Evolutionary conservation across 1,140 invertebrate genomes (phyloP).

Genomic region (Drosophila yakuba): DNA sequence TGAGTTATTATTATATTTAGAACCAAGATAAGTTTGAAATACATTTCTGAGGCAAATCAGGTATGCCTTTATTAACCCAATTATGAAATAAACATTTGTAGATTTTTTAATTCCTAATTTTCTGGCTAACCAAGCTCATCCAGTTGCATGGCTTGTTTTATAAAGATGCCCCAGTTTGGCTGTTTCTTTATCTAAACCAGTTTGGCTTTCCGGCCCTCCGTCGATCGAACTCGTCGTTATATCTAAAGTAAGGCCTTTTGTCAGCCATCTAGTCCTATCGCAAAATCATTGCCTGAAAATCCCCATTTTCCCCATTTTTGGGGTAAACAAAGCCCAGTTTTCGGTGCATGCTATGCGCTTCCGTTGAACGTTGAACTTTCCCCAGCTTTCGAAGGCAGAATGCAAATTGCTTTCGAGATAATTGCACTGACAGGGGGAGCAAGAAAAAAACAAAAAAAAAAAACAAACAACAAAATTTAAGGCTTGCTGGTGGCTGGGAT

Average conservation of each 20-base stretch:
- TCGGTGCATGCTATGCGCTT: constrained; percentile 22
- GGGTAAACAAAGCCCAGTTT: constrained; percentile 9
- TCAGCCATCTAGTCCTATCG: constrained; percentile 3
- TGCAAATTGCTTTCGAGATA: constrained; percentile 51
- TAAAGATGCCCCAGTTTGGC: neutral
- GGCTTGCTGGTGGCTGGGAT: neutral
- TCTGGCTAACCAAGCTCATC: too few species aligned
- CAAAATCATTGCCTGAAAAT: constrained; percentile 22
- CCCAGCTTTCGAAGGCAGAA: constrained; percentile 11
- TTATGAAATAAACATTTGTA: too few species aligned
- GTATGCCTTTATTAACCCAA: too few species aligned
- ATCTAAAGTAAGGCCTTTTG: constrained; percentile 11
- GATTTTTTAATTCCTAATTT: too few species aligned
- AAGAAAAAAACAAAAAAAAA: too few species aligned
- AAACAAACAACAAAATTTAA: too few species aligned
- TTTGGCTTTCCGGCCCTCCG: neutral
- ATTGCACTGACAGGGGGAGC: constrained; percentile 24
- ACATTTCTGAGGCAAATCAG: too few species aligned
- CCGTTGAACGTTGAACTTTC: constrained; percentile 24
- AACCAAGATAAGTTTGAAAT: too few species aligned
- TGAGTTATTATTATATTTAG: too few species aligned
- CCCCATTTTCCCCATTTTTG: constrained; percentile 14
- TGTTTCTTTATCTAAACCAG: constrained; percentile 3
- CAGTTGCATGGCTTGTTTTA: too few species aligned
- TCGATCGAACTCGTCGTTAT: constrained; percentile 14